A percentile compares a stretch with the other conserved stretches of the same genome.
Conservation (phyloP, 2,113 vertebrate species). For the Leucoraja erinaceus region DNA sequence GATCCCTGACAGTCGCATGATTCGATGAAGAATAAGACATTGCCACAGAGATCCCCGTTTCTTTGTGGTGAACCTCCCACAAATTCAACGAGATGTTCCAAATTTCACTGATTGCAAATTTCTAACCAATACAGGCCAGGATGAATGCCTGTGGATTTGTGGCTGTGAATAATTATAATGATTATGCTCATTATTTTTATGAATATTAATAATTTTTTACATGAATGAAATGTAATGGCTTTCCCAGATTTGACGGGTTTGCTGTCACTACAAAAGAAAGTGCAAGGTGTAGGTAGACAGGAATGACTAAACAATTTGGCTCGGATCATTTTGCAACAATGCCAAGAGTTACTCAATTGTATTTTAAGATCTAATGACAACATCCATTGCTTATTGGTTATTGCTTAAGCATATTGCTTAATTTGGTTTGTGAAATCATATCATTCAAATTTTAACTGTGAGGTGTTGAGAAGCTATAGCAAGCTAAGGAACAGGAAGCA, state of each 20-base stretch:
- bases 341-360: not conserved
- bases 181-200: not conserved
- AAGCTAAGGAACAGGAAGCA: not conserved
- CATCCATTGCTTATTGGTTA: not conserved
- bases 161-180: not conserved
- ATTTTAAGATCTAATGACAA: not conserved
- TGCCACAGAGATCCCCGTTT: no score
- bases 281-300: not conserved
- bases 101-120: no score
- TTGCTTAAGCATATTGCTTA: not conserved
- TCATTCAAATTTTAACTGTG: not conserved
- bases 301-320: not conserved
- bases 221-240: not conserved
- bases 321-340: not conserved
- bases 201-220: not conserved
- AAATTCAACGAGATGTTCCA: no score
- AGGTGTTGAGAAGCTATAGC: not conserved
- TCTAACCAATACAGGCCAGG: not conserved
- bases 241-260: not conserved
- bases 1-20: no score
- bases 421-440: no score
- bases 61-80: no score
- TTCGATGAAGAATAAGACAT: no score
- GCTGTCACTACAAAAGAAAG: no score
- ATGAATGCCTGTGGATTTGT: not conserved